phyloP scores from a whole-genome alignment of 1,140 invertebrate species.

The Lasioglossum albipes region DNA sequence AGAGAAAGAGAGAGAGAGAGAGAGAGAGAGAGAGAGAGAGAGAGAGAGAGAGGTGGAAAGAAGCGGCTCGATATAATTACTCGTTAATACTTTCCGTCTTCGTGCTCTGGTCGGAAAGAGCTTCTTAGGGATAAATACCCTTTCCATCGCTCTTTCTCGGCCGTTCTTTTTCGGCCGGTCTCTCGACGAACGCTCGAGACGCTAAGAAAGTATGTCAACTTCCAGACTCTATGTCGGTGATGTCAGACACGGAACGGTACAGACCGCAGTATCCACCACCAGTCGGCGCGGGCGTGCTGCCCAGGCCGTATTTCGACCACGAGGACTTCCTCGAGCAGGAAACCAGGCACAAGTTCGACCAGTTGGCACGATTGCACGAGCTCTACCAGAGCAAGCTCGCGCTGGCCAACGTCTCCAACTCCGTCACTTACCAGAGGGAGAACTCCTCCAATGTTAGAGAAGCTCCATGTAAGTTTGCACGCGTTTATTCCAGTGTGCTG shows the following conservation, averaged over 20 bases:
- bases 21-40: not conserved
- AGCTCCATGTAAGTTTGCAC: constrained; percentile 74
- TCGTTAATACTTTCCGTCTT: constrained; percentile 45
- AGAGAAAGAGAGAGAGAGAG: not conserved
- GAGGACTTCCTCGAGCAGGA: constrained; percentile 78
- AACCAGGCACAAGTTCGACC: constrained; percentile 84
- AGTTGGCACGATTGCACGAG: constrained; percentile 85
- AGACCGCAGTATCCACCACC: constrained; percentile 75
- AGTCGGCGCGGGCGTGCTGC: constrained; percentile 72
- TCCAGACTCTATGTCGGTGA: constrained; percentile 87
- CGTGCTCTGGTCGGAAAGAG: not conserved
- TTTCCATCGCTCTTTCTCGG: not conserved
- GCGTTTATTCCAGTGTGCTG: not conserved
- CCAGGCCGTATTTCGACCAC: constrained; percentile 77
- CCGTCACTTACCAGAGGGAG: constrained; percentile 80
- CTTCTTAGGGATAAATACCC: constrained; percentile 18
- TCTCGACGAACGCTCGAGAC: constrained; percentile 13
- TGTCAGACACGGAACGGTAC: constrained; percentile 86
- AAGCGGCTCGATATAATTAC: constrained; percentile 53
- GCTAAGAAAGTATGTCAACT: constrained; percentile 50
- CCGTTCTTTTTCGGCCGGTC: not conserved
- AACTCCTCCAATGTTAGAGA: constrained; percentile 76
- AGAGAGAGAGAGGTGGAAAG: not conserved
- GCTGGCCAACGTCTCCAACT: constrained; percentile 81
- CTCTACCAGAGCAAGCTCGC: constrained; percentile 85